Evolutionary conservation across 2,888 invertebrate species (phyloP), one percentile per base, ranked within the genome.

Genomic region (Malachius bipustulatus): DNA sequence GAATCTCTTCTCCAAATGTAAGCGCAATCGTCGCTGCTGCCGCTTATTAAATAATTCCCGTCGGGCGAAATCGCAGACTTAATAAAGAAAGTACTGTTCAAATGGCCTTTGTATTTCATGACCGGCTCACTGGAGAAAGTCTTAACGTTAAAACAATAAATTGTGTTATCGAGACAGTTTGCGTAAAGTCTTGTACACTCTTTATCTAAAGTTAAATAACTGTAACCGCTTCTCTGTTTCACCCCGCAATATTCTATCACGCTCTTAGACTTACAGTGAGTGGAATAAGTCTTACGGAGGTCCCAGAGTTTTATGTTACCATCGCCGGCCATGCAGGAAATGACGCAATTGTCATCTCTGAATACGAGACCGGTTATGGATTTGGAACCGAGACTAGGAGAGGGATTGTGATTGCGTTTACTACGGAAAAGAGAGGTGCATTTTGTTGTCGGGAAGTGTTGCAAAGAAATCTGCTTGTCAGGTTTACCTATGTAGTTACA

Each of bases 251-350:
- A 85, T 0, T 80, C 76, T 44, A 90, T 71, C 9, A 71, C 69
- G 49, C 75, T 70, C 47, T 78, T 78, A 0, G 90, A 78, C 28
- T 75, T 52, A 0, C 87, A 81, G 39, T 79, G 77, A 32, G 72
- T 69, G 51, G 74, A 77, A 48, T 73, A 71, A 52, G 77, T 83
- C 54, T 85, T 84, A 16, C 91, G 66, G 15, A 89, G 57, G 60
- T 93, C 91, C 58, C 58, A 58, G 2, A 82, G 74, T 63, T 89
- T 89, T 36, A 91, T 80, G 42, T 76, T 64, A 0, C 89, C 87
- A 62, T 90, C 90, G 28, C 82, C 82, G 36, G 88, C 83, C 1
- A 88, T 88, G 53, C 88, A 82, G 0, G 90, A 88, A 29, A 89
- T 69, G 2, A 93, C 65, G 3, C 80, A 80, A 43, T 71, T 61